Evolutionary conservation across 1,140 invertebrate genomes (phyloP), one percentile per base, ranked within the genome.

Genomic region (Ruditapes philippinarum): DNA sequence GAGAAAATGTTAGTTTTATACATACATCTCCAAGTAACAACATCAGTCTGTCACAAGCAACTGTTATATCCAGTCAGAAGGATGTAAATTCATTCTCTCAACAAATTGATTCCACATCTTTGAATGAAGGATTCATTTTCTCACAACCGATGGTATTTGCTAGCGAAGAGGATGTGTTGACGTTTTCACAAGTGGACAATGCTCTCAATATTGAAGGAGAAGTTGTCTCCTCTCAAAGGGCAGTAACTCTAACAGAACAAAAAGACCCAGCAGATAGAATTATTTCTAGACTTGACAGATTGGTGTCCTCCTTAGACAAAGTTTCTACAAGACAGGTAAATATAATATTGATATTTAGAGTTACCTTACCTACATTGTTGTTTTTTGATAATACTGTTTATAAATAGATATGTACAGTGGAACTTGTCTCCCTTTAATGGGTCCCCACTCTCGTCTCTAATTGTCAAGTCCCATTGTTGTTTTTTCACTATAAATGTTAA

Each of bases 261-360:
- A 49, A 28, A 36, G 79, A 81, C 19, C 38, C 51, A 33, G 28
- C 38, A 40, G 33, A 31, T n/a, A 80, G 78, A 57, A 38, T 80
- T 22, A 25, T 31, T 36, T 11, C 11, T n/a, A 81, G 79, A 42
- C 79, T 81, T 28, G 79, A 81, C 33, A 57, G 79, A 57, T 38
- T 81, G 5, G 79, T 81, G 25, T 28, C 31, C 25, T 60, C 57
- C 1, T 42, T 84, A 1, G 68, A 84, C 40, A 84, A 51, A 74
- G 82, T 73, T 36, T 31, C 82, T 0, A 49, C 42, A 57, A 70
- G 49, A 84, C 62, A 84, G 82, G 82, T 84, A 73, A 28, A 11
- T 14, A 9, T 1, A 19, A 36, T 14, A 60, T n/a, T n/a, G n/a
- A n/a, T n/a, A n/a, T n/a, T n/a, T n/a, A n/a, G n/a, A n/a, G n/a